These are phyloP conservation scores for Nerophis ophidion DNA, from an alignment of 2,113 vertebrate species.

Conservation along the genomic window DNA sequence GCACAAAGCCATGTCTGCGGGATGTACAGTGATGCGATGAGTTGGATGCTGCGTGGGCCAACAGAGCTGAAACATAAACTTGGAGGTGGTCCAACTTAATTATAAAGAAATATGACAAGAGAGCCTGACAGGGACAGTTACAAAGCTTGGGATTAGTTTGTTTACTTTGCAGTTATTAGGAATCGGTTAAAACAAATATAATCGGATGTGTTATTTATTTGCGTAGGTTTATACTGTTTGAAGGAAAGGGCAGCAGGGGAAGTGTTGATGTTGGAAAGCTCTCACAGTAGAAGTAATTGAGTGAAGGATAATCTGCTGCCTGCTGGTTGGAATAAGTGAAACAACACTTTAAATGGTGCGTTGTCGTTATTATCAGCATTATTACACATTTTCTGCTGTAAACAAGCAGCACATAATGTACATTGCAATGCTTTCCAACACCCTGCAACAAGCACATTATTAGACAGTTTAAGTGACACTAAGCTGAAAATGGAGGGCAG, in stretches of 20 bases:
- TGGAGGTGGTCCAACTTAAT: slow-evolving; percentile 60
- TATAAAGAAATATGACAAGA: slow-evolving; percentile 54
- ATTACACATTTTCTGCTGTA: slow-evolving; percentile 5
- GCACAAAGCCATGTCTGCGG: slow-evolving; percentile 43
- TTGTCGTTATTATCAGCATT: slow-evolving; percentile 11
- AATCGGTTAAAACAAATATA: slow-evolving; percentile 37
- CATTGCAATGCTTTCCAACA: too few species aligned
- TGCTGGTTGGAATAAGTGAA: slow-evolving; percentile 6
- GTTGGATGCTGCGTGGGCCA: slow-evolving; percentile 30
- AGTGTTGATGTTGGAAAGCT: slow-evolving; percentile 1
- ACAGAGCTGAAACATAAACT: slow-evolving; percentile 2
- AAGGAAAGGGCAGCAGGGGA: slow-evolving; percentile 4
- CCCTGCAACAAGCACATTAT: neutral
- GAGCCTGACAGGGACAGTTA: slow-evolving; percentile 35
- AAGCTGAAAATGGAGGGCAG: too few species aligned
- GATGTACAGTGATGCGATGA: slow-evolving; percentile 43
- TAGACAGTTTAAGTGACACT: neutral
- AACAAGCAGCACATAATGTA: neutral
- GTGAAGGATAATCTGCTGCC: neutral
- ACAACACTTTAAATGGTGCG: slow-evolving; percentile 16
- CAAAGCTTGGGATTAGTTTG: slow-evolving; percentile 34
- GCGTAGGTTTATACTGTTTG: slow-evolving; percentile 20
- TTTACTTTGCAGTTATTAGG: slow-evolving; percentile 59
- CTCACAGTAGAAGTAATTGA: neutral
- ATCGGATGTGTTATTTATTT: slow-evolving; percentile 55